Evolutionary conservation across 2,888 invertebrate species (phyloP).

Genomic region (Copidosoma aretas): DNA sequence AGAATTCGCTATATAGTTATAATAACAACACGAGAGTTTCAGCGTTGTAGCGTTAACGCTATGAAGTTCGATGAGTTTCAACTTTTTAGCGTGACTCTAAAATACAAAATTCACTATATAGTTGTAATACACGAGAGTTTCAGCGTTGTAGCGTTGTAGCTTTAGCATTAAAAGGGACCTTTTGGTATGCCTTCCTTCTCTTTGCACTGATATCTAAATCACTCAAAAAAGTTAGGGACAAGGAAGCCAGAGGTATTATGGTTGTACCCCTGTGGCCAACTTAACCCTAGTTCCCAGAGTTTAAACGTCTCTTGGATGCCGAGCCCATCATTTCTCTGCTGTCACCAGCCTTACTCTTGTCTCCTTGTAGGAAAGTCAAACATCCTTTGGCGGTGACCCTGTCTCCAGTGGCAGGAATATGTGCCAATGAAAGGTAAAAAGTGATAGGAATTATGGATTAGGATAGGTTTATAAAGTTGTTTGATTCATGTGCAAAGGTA

Average conservation of each 20-base stretch:
- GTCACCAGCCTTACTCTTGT: background rate
- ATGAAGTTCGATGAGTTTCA: no score
- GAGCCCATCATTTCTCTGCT: background rate
- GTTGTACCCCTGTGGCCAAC: background rate
- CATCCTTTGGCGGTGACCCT: background rate
- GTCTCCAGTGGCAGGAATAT: conserved; percentile 5
- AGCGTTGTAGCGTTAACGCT: no score
- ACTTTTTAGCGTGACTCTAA: no score
- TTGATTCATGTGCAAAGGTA: no score
- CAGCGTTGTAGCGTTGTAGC: no score
- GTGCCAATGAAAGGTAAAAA: no score
- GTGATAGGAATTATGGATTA: no score
- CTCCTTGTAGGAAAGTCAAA: conserved; percentile 15
- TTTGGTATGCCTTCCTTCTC: conserved; percentile 16
- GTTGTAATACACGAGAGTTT: no score
- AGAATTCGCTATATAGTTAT: no score
- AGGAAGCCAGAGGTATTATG: background rate
- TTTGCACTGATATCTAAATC: conserved; percentile 3
- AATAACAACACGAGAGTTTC: no score
- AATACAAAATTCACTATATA: no score
- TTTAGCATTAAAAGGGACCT: background rate
- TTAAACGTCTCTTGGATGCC: background rate
- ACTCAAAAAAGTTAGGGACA: conserved; percentile 11
- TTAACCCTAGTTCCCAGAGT: conserved; percentile 9
- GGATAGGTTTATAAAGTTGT: no score